Evolutionary conservation across 2,797 vertebrate species (phyloP), one percentile per base, ranked within the genome.

Genomic region (Macrochelys suwanniensis): DNA sequence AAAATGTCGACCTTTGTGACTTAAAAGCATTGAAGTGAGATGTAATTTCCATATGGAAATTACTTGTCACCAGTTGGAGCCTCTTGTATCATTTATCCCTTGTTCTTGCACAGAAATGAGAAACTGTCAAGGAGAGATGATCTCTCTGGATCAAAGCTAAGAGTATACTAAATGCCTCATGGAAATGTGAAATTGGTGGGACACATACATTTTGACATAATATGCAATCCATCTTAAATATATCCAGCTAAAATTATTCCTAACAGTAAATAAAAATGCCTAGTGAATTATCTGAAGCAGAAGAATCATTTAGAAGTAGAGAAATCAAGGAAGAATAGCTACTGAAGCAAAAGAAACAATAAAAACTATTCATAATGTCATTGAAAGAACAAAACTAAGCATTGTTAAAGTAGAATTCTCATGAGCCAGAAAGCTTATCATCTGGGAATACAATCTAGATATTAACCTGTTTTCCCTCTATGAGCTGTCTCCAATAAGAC

Each of bases 341-440:
- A 90, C 17, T 78, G 49, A 89, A 80, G 80, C 1, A 65, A 87
- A 85, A 5, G 25, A 84, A 91, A 74, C 49, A 54, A 25, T 8
- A 84, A 47, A 5, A 26, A n/a, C 61, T 19, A 42, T n/a, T 85
- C 77, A 82, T 88, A 95, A 80, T 86, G 11, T 42, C 37, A 84
- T n/a, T 82, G 50, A 15, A 93, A 84, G 68, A 95, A 92, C 90
- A 90, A 82, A 90, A 77, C 56, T 59, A 88, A 45, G 37, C 25
- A 71, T 17, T 77, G 56, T 86, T 89, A 84, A 90, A 96, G 87
- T 37, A 80, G 23, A 95, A 76, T 23, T 94, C 61, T 77, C 54
- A n/a, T 31, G 76, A 54, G 15, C 90, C 87, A 87, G 56, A 96
- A 97, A 96, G 95, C 54, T 88, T 76, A 80, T 87, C 79, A 85